These are phyloP conservation scores for Cheiracanthium punctorium DNA, from an alignment of 2,888 invertebrate genomes.

Conservation along the genomic window DNA sequence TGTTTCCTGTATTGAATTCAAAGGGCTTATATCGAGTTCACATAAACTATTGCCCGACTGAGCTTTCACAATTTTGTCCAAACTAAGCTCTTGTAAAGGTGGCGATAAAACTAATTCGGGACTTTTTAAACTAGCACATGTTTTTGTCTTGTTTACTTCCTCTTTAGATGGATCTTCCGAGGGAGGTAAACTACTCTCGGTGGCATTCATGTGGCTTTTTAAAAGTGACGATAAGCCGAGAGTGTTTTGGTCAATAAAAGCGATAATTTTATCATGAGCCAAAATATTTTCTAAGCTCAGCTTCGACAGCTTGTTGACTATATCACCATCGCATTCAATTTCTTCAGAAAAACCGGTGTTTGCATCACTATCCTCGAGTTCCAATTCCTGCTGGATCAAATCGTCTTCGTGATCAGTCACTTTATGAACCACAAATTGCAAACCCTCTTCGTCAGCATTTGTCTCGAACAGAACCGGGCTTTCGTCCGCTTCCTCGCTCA, in stretches of 20 bases:
- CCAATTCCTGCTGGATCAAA: constrained; percentile 38
- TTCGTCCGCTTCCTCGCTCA: constrained; percentile 28
- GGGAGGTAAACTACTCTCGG: neutral
- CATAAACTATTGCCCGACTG: constrained; percentile 55
- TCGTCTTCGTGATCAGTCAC: constrained; percentile 63
- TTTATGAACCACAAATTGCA: constrained; percentile 63
- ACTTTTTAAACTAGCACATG: neutral
- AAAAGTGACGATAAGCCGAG: constrained; percentile 17
- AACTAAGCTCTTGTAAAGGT: constrained; percentile 60
- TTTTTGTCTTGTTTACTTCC: neutral
- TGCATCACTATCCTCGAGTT: constrained; percentile 22
- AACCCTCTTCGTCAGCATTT: constrained; percentile 27
- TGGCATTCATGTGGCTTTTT: neutral
- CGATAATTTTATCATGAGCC: constrained; percentile 64
- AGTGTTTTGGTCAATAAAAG: constrained; percentile 54
- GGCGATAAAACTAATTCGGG: constrained; percentile 50
- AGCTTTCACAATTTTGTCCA: constrained; percentile 53
- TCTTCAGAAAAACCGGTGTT: neutral
- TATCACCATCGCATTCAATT: neutral
- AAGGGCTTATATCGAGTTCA: constrained; percentile 70
- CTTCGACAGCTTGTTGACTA: constrained; percentile 32
- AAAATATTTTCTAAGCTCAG: constrained; percentile 60
- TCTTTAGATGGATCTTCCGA: neutral
- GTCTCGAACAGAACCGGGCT: constrained; percentile 16
- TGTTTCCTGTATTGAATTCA: constrained; percentile 71